Conservation (phyloP, 1,140 invertebrate species). For the Laupala kohalensis region DNA sequence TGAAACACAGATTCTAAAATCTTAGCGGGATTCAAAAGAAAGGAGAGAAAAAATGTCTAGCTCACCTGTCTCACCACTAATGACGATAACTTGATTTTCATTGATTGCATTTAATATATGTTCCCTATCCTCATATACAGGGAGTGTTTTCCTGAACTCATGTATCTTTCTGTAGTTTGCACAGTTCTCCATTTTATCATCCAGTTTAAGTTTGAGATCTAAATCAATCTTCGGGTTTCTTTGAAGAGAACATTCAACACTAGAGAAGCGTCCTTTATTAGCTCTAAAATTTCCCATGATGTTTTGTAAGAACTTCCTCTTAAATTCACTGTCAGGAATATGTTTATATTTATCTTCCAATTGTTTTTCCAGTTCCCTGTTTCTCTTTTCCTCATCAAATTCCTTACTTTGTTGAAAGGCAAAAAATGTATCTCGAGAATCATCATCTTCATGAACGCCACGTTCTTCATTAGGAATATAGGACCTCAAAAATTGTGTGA, state of each 20-base stretch:
- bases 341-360: conserved; percentile 21
- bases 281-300: conserved; percentile 22
- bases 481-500: neutral
- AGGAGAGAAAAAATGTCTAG: neutral
- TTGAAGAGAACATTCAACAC: conserved; percentile 8
- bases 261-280: conserved; percentile 1
- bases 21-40: neutral
- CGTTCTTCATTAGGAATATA: neutral
- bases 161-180: conserved; percentile 25
- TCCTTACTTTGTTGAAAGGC: neutral
- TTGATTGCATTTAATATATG: conserved; percentile 22
- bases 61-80: conserved; percentile 29
- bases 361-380: conserved; percentile 16
- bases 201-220: conserved; percentile 19
- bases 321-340: conserved; percentile 23
- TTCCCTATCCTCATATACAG: conserved; percentile 22
- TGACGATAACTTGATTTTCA: conserved; percentile 27
- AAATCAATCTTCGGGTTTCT: conserved; percentile 19
- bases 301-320: conserved; percentile 22
- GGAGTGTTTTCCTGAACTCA: conserved; percentile 23
- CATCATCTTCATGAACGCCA: neutral
- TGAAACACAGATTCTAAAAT: no score
- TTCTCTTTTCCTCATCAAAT: neutral
- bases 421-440: neutral
- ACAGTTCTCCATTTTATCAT: conserved; percentile 18